These are phyloP conservation scores for Brotula barbata DNA, from an alignment of 2,797 vertebrate genomes.

Conservation along the genomic window DNA sequence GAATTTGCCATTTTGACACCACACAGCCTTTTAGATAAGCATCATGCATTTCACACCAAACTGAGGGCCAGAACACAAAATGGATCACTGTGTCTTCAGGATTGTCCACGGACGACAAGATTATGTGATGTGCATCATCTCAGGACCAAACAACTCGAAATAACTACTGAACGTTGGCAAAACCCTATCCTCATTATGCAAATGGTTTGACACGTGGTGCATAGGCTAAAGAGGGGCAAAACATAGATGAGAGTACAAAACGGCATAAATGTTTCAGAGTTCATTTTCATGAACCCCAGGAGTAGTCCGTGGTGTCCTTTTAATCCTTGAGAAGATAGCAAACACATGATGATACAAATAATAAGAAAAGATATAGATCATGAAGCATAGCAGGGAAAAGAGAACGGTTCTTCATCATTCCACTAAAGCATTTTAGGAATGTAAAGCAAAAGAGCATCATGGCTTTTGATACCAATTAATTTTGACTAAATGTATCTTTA, in stretches of 20 bases:
- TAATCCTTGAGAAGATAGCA: conserved; percentile 47
- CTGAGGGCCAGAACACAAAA: not conserved
- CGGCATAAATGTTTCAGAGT: conserved; percentile 37
- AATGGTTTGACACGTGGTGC: conserved; percentile 31
- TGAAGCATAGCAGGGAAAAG: too few relatives aligned
- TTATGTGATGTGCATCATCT: not conserved
- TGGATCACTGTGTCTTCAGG: not conserved
- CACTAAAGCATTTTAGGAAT: not conserved
- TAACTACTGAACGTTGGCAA: conserved; percentile 16
- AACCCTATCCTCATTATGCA: conserved; percentile 20
- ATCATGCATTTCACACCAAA: not conserved
- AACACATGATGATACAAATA: conserved; percentile 52
- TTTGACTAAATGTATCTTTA: too few relatives aligned
- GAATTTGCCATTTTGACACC: too few relatives aligned
- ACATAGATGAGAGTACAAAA: conserved; percentile 37
- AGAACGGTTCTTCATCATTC: too few relatives aligned
- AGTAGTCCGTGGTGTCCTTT: too few relatives aligned
- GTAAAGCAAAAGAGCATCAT: not conserved
- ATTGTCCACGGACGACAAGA: not conserved
- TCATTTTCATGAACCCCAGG: too few relatives aligned
- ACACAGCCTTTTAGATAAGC: not conserved
- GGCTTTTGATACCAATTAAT: too few relatives aligned
- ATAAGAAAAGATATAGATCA: conserved; percentile 35
- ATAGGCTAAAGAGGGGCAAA: conserved; percentile 38
- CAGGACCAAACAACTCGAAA: too few relatives aligned